A percentile compares a stretch with the other conserved stretches of the same genome.
Conservation (phyloP, 2,797 vertebrate species). For the Coccyzus lansbergi region DNA sequence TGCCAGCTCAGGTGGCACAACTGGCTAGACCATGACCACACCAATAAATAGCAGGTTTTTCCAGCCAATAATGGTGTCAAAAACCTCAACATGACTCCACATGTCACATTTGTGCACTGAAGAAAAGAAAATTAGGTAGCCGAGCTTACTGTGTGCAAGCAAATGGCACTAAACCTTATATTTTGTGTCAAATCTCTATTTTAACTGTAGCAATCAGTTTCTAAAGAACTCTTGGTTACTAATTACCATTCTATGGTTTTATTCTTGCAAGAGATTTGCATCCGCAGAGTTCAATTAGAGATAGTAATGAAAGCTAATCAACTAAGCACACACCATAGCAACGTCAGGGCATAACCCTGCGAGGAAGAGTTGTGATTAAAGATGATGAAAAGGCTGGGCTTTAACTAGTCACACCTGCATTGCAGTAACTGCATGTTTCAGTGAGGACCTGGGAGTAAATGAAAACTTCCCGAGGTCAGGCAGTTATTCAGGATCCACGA, state of each 20-base stretch:
- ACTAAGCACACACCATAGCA: not conserved
- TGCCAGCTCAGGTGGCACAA: not conserved
- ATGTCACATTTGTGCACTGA: not conserved
- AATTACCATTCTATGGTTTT: not conserved
- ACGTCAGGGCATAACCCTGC: not conserved
- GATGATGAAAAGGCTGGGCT: not conserved
- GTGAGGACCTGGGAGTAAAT: not conserved
- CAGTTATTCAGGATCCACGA: not conserved
- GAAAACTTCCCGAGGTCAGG: not conserved
- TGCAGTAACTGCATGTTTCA: not conserved
- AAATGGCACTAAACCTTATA: not conserved
- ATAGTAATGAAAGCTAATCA: not conserved
- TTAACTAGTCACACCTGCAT: not conserved
- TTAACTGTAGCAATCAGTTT: not conserved
- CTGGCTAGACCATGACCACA: not conserved
- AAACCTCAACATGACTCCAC: not conserved
- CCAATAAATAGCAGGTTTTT: not conserved
- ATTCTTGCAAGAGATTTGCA: conserved; percentile 11
- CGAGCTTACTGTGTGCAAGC: not conserved
- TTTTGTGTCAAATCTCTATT: not conserved
- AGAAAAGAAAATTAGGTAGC: not conserved
- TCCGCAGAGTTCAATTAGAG: not conserved
- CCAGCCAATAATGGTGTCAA: not conserved
- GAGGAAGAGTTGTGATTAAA: not conserved
- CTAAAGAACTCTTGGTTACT: conserved; percentile 14